Evolutionary conservation across 1,140 invertebrate genomes (phyloP).

Genomic region (Drosophila miranda): DNA sequence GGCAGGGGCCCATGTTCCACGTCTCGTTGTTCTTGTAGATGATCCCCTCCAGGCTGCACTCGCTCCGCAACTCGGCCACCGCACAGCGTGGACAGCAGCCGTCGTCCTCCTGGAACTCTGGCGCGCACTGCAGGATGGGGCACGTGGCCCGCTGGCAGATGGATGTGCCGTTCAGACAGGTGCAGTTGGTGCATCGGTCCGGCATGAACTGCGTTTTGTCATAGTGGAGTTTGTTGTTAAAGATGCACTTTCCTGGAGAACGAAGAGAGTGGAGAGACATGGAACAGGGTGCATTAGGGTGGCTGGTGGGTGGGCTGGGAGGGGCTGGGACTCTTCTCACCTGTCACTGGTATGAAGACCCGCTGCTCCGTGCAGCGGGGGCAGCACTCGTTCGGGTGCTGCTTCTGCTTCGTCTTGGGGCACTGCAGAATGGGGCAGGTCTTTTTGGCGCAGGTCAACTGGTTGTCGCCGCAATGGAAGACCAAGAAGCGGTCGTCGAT

Average conservation of each 20-base stretch:
- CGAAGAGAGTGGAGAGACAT: slow-evolving; percentile 12
- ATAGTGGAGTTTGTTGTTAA: slow-evolving; percentile 85
- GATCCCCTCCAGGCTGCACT: slow-evolving; percentile 85
- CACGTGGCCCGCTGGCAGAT: slow-evolving; percentile 91
- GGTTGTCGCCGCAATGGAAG: slow-evolving; percentile 90
- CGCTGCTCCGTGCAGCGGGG: slow-evolving; percentile 89
- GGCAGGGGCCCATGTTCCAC: slow-evolving; percentile 93
- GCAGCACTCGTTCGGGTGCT: slow-evolving; percentile 91
- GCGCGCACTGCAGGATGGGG: slow-evolving; percentile 90
- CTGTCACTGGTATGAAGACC: slow-evolving; percentile 83
- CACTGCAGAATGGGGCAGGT: slow-evolving; percentile 93
- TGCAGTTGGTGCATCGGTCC: slow-evolving; percentile 92
- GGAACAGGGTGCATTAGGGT: neutral
- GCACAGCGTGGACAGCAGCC: slow-evolving; percentile 91
- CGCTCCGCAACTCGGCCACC: slow-evolving; percentile 85
- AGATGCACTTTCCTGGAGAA: slow-evolving; percentile 85
- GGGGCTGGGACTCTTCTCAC: slow-evolving; percentile 69
- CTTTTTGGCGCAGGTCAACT: slow-evolving; percentile 90
- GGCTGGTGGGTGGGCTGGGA: too few species aligned
- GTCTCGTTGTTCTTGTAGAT: slow-evolving; percentile 90
- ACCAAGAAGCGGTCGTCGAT: slow-evolving; percentile 93
- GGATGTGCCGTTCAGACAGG: slow-evolving; percentile 89
- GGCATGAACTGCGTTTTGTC: slow-evolving; percentile 82
- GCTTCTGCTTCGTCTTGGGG: slow-evolving; percentile 86
- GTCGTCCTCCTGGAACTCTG: slow-evolving; percentile 87